A percentile compares a stretch with the other conserved stretches of the same genome.
Evolutionary conservation across 2,797 vertebrate species (phyloP).

Genomic region (Gorsachius magnificus): DNA sequence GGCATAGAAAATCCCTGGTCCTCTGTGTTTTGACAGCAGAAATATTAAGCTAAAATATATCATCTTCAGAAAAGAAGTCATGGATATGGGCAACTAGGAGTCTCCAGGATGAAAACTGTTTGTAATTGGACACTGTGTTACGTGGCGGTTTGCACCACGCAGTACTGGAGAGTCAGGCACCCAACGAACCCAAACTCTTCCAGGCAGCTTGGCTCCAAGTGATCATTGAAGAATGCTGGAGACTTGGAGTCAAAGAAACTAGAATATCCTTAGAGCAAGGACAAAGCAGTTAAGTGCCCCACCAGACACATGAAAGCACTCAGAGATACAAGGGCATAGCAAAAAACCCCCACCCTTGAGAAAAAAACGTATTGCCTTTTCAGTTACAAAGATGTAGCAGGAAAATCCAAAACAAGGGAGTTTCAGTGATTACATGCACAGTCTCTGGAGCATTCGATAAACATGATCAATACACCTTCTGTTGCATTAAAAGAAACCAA

Average conservation of each 20-base stretch:
- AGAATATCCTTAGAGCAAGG: neutral
- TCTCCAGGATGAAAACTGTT: neutral
- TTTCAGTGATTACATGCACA: neutral
- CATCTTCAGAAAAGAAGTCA: neutral
- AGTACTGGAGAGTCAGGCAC: neutral
- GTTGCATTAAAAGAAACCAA: neutral
- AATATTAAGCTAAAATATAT: neutral
- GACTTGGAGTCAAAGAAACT: neutral
- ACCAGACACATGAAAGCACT: neutral
- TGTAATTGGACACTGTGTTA: neutral
- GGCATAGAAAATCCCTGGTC: neutral
- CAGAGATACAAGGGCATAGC: neutral
- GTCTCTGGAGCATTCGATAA: neutral
- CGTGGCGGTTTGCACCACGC: neutral
- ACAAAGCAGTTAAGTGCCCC: neutral
- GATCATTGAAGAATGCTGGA: constrained; percentile 46
- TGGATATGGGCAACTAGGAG: neutral
- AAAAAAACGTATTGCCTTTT: neutral
- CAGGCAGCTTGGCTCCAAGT: constrained; percentile 40
- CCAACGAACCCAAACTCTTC: neutral
- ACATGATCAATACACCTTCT: neutral
- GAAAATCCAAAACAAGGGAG: neutral
- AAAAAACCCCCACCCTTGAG: neutral
- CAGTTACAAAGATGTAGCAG: neutral
- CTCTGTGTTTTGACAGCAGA: neutral